phyloP scores from a whole-genome alignment of 2,113 vertebrate genomes.

The Eupsittula cactorum region DNA sequence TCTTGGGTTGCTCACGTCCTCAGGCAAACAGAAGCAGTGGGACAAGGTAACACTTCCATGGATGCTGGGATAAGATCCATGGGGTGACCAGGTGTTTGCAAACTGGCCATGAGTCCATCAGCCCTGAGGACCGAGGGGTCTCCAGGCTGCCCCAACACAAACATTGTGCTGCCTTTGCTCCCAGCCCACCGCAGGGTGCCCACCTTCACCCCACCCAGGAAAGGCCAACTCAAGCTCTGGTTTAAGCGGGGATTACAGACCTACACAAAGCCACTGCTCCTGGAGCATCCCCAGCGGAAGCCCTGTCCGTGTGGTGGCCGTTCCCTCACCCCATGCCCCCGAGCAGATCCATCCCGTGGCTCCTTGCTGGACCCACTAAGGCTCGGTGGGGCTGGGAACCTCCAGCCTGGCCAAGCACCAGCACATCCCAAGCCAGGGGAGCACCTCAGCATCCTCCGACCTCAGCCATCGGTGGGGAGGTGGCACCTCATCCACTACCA shows the following conservation, averaged over 20 bases:
- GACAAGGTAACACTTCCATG: fast-evolving
- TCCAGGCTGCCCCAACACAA: neutral
- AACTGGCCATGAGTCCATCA: neutral
- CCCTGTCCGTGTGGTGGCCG: too few species aligned
- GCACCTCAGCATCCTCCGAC: neutral
- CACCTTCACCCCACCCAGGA: neutral
- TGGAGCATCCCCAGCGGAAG: neutral
- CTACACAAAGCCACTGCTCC: neutral
- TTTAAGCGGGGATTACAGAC: neutral
- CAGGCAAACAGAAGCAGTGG: neutral
- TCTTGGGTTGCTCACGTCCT: fast-evolving
- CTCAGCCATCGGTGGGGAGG: neutral
- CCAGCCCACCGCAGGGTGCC: neutral
- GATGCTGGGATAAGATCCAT: neutral
- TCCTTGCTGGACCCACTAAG: neutral
- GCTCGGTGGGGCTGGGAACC: neutral
- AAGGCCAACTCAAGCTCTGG: neutral
- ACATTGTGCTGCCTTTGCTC: neutral
- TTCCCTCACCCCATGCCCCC: too few species aligned
- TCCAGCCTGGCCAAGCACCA: neutral
- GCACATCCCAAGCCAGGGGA: neutral
- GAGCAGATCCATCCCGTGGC: neutral
- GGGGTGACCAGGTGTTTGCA: neutral
- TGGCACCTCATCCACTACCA: neutral
- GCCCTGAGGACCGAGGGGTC: neutral